Percentiles rank a stretch among this genome's conserved stretches.
Evolutionary conservation across 2,797 vertebrate species (phyloP).

Genomic region (Typhlichthys eigenmanni): DNA sequence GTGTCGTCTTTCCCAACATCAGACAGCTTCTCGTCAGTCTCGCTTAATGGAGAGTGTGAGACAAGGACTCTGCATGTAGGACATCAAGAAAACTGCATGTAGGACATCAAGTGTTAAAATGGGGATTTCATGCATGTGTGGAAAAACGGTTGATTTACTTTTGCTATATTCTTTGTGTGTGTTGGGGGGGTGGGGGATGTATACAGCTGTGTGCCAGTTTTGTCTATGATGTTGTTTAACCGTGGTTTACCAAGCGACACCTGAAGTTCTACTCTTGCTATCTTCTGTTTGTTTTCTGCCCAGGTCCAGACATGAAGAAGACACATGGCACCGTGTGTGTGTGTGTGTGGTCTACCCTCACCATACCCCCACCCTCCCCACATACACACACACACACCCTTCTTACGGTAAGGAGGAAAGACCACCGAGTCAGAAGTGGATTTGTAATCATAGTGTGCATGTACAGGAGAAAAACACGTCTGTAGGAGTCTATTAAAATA

Average conservation of each 20-base stretch:
- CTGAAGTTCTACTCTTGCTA: conserved; percentile 52
- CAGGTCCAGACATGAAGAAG: conserved; percentile 72
- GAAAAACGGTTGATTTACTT: not conserved
- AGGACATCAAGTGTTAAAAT: no score
- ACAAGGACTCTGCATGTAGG: not conserved
- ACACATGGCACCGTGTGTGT: conserved; percentile 45
- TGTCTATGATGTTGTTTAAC: conserved; percentile 47
- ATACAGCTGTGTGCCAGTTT: conserved; percentile 5
- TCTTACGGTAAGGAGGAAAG: conserved; percentile 58
- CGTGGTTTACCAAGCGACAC: conserved; percentile 55
- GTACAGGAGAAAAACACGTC: conserved; percentile 28
- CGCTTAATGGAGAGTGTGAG: conserved; percentile 9
- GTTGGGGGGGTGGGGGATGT: not conserved
- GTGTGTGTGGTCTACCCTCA: conserved; percentile 64
- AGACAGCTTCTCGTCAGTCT: no score
- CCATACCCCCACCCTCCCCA: conserved; percentile 33
- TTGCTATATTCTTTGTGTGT: not conserved
- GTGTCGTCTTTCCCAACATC: no score
- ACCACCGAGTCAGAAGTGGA: conserved; percentile 37
- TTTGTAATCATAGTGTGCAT: conserved; percentile 42
- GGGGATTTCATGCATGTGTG: no score
- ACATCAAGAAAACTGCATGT: no score
- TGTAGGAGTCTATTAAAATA: conserved; percentile 9
- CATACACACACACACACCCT: conserved; percentile 27
- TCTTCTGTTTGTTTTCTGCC: conserved; percentile 58